Percentiles rank a stretch among this genome's conserved stretches.
Conservation (phyloP, 2,888 invertebrate species). For the Melanchra persicariae region DNA sequence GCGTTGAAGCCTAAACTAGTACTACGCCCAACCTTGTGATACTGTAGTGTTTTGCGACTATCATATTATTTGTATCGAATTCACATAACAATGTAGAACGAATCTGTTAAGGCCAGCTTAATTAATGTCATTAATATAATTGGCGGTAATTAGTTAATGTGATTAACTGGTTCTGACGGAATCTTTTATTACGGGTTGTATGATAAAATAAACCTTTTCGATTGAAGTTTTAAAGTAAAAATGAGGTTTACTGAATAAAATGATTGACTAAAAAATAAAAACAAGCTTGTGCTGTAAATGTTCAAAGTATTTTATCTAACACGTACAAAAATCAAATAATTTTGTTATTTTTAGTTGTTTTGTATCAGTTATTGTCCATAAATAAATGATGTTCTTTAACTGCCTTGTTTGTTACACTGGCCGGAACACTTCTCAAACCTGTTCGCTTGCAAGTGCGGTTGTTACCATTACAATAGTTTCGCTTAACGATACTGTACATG, state of each 20-base stretch:
- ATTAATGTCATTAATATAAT: not conserved
- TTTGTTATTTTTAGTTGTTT: not conserved
- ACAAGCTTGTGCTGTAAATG: not conserved
- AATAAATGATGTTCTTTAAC: slow-evolving; percentile 2
- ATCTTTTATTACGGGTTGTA: not conserved
- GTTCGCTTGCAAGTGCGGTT: slow-evolving; percentile 52
- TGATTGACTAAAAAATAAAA: not conserved
- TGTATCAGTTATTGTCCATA: not conserved
- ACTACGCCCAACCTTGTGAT: slow-evolving; percentile 29
- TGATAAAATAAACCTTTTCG: not conserved
- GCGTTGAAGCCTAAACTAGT: not conserved
- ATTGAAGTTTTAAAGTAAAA: not conserved
- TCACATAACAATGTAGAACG: not conserved
- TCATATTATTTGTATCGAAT: slow-evolving; percentile 14
- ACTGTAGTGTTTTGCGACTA: slow-evolving; percentile 16
- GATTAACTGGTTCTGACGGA: slow-evolving; percentile 18
- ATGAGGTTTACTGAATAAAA: not conserved
- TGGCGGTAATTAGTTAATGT: slow-evolving; percentile 26
- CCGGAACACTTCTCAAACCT: slow-evolving; percentile 20
- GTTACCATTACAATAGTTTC: slow-evolving; percentile 60
- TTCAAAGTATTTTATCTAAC: slow-evolving; percentile 2
- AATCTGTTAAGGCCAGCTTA: slow-evolving; percentile 38
- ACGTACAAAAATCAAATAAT: not conserved
- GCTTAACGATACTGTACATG: slow-evolving; percentile 82
- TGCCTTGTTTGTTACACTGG: slow-evolving; percentile 19